phyloP scores from a whole-genome alignment of 2,113 vertebrate species.

The Cynocephalus volans region DNA sequence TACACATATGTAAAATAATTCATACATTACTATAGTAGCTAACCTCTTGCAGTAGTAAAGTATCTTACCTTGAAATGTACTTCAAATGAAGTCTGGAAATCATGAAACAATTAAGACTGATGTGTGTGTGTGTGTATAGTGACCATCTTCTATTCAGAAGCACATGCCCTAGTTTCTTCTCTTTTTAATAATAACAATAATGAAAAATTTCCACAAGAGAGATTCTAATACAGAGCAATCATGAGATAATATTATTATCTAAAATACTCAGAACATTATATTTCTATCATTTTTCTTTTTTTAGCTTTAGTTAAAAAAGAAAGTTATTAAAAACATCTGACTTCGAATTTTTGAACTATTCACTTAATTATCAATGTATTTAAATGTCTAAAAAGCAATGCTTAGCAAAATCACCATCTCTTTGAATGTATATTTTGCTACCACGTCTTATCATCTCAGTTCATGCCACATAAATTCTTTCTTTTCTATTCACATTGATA shows the following conservation, averaged over 20 bases:
- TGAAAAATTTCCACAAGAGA: neutral
- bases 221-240: neutral
- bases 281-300: neutral
- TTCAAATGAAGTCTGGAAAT: neutral
- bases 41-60: neutral
- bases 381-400: neutral
- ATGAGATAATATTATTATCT: neutral
- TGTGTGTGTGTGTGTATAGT: neutral
- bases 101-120: neutral
- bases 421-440: neutral
- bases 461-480: neutral
- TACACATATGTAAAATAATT: neutral
- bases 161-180: neutral
- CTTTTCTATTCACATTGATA: neutral
- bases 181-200: neutral
- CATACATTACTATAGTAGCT: neutral
- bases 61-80: neutral
- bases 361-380: neutral
- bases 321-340: neutral
- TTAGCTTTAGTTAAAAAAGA: neutral
- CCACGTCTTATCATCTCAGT: neutral
- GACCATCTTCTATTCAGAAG: neutral
- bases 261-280: neutral
- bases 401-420: neutral
- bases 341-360: neutral